Evolutionary conservation across 2,888 invertebrate genomes (phyloP).

Genomic region (Mythimna albipuncta): DNA sequence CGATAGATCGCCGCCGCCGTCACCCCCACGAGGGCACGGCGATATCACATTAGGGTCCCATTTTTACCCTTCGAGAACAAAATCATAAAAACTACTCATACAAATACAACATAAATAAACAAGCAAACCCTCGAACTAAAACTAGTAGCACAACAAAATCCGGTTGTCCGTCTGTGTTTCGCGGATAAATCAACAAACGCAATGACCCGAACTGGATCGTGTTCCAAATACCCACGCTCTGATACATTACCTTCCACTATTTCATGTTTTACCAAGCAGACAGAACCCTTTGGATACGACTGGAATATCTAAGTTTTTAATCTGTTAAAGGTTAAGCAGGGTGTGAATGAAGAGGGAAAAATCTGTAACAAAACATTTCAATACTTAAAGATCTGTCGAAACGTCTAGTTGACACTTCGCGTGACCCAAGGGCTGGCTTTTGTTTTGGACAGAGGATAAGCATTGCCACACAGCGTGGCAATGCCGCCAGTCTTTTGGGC

Average conservation of each 20-base stretch:
- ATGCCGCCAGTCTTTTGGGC: no score
- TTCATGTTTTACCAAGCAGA: constrained; percentile 38
- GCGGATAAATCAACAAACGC: constrained; percentile 58
- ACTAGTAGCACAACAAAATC: constrained; percentile 38
- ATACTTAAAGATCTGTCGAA: no score
- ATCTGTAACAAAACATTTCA: neutral
- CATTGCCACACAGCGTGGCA: no score
- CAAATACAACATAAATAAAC: neutral
- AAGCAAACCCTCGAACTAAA: neutral
- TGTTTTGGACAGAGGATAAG: no score
- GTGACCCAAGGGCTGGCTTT: no score
- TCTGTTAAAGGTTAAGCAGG: constrained; percentile 4
- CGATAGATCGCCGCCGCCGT: no score
- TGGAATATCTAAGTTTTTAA: constrained; percentile 31
- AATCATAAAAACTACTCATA: neutral
- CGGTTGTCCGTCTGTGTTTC: constrained; percentile 53
- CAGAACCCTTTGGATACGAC: constrained; percentile 13
- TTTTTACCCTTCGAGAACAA: no score
- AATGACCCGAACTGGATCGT: constrained; percentile 54
- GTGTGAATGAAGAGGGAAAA: neutral
- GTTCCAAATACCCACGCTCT: constrained; percentile 56
- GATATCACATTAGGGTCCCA: no score
- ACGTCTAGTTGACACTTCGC: no score
- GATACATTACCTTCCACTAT: constrained; percentile 50
- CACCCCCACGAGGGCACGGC: no score